A percentile compares a stretch with the other conserved stretches of the same genome.
These are phyloP conservation scores for Lepidurus apus DNA, from an alignment of 1,140 invertebrate species.

Conservation along the genomic window DNA sequence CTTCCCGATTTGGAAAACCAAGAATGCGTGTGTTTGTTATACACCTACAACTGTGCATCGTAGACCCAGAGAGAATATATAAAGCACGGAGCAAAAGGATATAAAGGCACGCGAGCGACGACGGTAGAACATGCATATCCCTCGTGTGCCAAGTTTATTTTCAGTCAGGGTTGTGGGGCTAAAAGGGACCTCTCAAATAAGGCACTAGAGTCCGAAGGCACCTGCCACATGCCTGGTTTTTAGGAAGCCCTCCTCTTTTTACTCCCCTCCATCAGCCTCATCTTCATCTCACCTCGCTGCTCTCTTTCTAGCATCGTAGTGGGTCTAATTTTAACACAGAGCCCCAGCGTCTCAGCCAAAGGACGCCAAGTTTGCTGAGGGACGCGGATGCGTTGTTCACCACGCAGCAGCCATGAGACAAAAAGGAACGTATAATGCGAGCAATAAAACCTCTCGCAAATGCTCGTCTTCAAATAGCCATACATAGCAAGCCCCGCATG, in stretches of 20 bases:
- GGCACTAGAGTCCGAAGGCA: constrained; percentile 1
- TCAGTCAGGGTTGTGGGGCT: constrained; percentile 1
- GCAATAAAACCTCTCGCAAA: background rate
- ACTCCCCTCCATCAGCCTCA: background rate
- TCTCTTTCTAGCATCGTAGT: background rate
- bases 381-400: background rate
- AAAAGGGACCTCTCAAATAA: background rate
- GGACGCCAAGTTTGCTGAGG: background rate
- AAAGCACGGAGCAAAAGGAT: background rate
- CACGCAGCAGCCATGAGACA: background rate
- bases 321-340: constrained; percentile 16
- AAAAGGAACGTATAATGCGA: background rate
- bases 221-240: constrained; percentile 6
- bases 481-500: background rate
- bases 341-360: constrained; percentile 9
- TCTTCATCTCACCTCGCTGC: constrained; percentile 10
- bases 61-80: background rate
- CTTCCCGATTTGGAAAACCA: too few species aligned
- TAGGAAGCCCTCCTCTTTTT: background rate
- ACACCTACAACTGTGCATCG: too few species aligned
- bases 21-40: too few species aligned
- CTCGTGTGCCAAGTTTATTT: constrained; percentile 22
- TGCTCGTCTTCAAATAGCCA: constrained; percentile 3
- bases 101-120: background rate
- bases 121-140: background rate